Percentiles rank a stretch among this genome's conserved stretches.
These are phyloP conservation scores for Calephelis perditalis DNA, from an alignment of 2,888 invertebrate species.

Conservation along the genomic window DNA sequence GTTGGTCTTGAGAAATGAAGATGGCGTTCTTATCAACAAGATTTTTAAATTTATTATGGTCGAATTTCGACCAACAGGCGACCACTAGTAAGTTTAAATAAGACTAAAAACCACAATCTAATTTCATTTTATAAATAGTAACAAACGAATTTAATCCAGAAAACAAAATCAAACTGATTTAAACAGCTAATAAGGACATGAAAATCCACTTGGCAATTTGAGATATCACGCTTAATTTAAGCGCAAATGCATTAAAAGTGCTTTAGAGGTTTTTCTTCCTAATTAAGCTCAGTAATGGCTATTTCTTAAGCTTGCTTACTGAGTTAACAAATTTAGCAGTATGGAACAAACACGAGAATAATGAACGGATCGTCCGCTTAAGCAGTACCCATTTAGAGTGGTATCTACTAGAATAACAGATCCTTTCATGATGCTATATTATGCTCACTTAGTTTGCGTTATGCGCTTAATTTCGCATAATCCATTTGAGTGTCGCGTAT, in stretches of 20 bases:
- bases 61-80: no score
- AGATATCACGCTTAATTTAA: constrained; percentile 13
- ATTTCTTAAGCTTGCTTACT: constrained; percentile 8
- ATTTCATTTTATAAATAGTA: no score
- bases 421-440: constrained; percentile 39
- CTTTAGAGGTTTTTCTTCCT: constrained; percentile 12
- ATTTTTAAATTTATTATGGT: no score
- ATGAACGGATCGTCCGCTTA: constrained; percentile 5
- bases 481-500: constrained; percentile 64
- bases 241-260: constrained; percentile 14
- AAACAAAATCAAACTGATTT: constrained; percentile 7
- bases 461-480: constrained; percentile 66
- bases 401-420: constrained; percentile 18
- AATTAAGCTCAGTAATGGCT: constrained; percentile 12
- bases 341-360: constrained; percentile 8
- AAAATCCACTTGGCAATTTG: constrained; percentile 20
- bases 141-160: not conserved
- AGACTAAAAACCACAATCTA: no score
- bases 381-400: constrained; percentile 9
- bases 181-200: constrained; percentile 20
- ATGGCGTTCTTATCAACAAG: no score
- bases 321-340: constrained; percentile 10
- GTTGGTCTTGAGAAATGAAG: no score
- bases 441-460: constrained; percentile 59
- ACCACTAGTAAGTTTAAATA: no score